These are phyloP conservation scores for Umimayanthus kanabou DNA, from an alignment of 92 coral and sea anemone genomes.

Conservation along the genomic window DNA sequence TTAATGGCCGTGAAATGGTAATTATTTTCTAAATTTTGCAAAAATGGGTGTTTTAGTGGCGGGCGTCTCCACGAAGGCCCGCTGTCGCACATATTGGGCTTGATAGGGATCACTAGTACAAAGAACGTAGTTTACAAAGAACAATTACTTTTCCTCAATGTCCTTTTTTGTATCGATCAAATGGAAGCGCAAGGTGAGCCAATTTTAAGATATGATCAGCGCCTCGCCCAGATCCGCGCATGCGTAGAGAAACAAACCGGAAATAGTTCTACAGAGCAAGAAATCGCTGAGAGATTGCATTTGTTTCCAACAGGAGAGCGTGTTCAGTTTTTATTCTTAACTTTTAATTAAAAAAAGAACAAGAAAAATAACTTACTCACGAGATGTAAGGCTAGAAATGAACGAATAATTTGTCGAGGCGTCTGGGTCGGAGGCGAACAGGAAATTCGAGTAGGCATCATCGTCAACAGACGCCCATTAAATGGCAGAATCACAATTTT, in stretches of 20 bases:
- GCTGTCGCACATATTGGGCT: slow-evolving; percentile 56
- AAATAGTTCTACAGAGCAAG: slow-evolving; percentile 22
- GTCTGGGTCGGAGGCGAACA: slow-evolving; percentile 11
- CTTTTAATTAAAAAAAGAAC: neutral
- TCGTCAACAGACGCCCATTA: slow-evolving; percentile 37
- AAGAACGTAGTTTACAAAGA: slow-evolving; percentile 65
- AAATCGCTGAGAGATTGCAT: neutral
- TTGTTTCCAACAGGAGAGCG: neutral
- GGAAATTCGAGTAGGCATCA: slow-evolving; percentile 10
- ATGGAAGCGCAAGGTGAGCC: slow-evolving; percentile 11
- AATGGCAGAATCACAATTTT: slow-evolving; percentile 12
- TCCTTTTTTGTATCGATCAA: slow-evolving; percentile 41
- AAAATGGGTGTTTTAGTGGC: slow-evolving; percentile 63
- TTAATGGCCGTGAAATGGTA: slow-evolving; percentile 31
- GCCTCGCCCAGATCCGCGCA: slow-evolving; percentile 46
- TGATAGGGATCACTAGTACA: slow-evolving; percentile 47
- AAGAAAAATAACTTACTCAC: neutral
- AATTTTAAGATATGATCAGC: slow-evolving; percentile 29
- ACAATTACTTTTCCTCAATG: slow-evolving; percentile 40
- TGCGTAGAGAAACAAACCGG: slow-evolving; percentile 46
- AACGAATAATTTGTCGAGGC: neutral
- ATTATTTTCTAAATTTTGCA: slow-evolving; percentile 38
- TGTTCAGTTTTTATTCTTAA: neutral
- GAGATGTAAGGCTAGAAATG: neutral
- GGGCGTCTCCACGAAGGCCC: slow-evolving; percentile 73